A percentile compares a stretch with the other conserved stretches of the same genome.
These are phyloP conservation scores for Xylocampa areola DNA, from an alignment of 2,888 invertebrate species.

Conservation along the genomic window DNA sequence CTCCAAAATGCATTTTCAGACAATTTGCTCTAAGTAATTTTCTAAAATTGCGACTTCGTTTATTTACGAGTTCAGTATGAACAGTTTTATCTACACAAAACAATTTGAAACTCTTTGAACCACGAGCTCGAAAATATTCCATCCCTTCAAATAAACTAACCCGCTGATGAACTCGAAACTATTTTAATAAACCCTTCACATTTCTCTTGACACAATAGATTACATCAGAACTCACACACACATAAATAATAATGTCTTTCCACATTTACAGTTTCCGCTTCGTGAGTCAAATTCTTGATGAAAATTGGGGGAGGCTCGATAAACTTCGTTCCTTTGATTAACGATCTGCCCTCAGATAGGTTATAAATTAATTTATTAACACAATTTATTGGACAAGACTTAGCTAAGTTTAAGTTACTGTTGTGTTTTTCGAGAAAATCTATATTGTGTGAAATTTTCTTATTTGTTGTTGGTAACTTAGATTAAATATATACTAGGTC, in stretches of 20 bases:
- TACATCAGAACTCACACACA: slow-evolving; percentile 12
- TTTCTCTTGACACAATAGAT: slow-evolving; percentile 32
- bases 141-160: slow-evolving; percentile 19
- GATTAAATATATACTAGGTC: slow-evolving; percentile 41
- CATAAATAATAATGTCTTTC: slow-evolving; percentile 30
- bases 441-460: slow-evolving; percentile 47
- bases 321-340: slow-evolving; percentile 52
- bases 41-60: too few relatives aligned
- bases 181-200: slow-evolving; percentile 46
- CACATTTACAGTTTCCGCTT: slow-evolving; percentile 37
- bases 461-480: slow-evolving; percentile 42
- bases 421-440: slow-evolving; percentile 51
- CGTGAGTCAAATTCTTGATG: slow-evolving; percentile 51
- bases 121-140: slow-evolving; percentile 5
- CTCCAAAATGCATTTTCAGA: too few relatives aligned
- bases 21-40: too few relatives aligned
- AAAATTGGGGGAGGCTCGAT: slow-evolving; percentile 40
- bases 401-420: slow-evolving; percentile 50
- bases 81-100: background rate
- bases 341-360: slow-evolving; percentile 54
- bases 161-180: slow-evolving; percentile 37
- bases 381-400: slow-evolving; percentile 55
- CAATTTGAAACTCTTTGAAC: slow-evolving; percentile 17
- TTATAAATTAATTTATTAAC: slow-evolving; percentile 62
- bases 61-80: too few relatives aligned